Evolutionary conservation across 1,140 invertebrate species (phyloP).

Genomic region (Conus betulinus): DNA sequence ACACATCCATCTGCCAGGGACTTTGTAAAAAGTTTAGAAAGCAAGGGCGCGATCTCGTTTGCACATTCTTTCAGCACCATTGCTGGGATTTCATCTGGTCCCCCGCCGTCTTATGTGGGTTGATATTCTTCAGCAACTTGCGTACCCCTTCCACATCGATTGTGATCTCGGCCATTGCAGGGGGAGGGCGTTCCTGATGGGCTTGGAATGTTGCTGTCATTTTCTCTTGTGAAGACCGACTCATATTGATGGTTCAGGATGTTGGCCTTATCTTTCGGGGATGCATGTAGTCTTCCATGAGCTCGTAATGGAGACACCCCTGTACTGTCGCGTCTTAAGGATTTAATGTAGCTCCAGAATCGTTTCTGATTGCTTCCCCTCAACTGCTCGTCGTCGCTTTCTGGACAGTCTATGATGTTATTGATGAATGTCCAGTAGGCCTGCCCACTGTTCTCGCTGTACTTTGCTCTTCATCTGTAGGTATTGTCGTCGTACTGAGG

Average conservation of each 20-base stretch:
- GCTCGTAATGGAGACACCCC: too few species aligned
- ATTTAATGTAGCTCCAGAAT: conserved; percentile 53
- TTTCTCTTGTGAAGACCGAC: too few species aligned
- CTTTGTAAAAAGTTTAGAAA: background rate
- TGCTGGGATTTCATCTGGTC: background rate
- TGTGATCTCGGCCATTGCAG: background rate
- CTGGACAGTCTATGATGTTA: background rate
- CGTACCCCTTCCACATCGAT: background rate
- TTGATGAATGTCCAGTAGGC: conserved; percentile 15
- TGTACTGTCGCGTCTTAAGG: conserved; percentile 49
- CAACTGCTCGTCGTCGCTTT: conserved; percentile 31
- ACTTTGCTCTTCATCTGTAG: conserved; percentile 43
- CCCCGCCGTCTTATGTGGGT: background rate
- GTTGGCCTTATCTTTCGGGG: too few species aligned
- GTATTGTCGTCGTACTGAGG: conserved; percentile 42
- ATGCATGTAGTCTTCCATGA: too few species aligned
- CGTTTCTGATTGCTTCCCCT: conserved; percentile 46
- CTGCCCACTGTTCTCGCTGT: conserved; percentile 43
- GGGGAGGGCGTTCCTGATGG: too few species aligned
- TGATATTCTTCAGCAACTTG: background rate
- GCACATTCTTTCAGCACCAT: background rate
- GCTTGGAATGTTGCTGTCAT: too few species aligned
- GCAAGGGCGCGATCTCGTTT: background rate
- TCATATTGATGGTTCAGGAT: too few species aligned
- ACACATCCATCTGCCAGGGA: background rate